Base-by-base conservation (phyloP, 2,888 invertebrate species). In the Zhuqinia jingwanae region DNA sequence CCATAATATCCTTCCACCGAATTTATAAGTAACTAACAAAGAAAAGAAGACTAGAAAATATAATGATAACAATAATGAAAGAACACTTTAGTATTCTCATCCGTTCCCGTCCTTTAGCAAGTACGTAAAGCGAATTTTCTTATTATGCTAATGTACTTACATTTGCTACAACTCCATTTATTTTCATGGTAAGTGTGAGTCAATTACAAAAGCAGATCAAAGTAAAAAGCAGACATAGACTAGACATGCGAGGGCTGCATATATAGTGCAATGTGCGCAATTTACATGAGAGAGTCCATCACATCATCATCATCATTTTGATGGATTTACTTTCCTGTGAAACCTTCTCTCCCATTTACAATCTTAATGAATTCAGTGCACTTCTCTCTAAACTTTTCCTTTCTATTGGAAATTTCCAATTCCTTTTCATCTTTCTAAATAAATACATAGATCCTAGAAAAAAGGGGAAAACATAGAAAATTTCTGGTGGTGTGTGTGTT, bases 151-250 rank as follows among this genome's bases (percentile, higher is more conserved):
- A 58, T 58, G 58, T 11, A 58, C 25, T 58, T 65, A 36, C 63
- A 17, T 63, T 63, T 63, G n/a, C 30, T 65, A 17, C n/a, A n/a
- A n/a, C 36, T 65, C 63, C 27, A n/a, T n/a, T n/a, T n/a, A n/a
- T n/a, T n/a, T n/a, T n/a, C n/a, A n/a, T n/a, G n/a, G n/a, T n/a
- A n/a, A n/a, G n/a, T n/a, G 17, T 36, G 63, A 65, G 63, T 65
- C 63, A 65, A 65, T 65, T 65, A 65, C 27, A 65, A 6, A 65
- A n/a, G 36, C 63, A 36, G 63, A 65, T 65, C 63, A 65, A 65
- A 65, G 63, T 65, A 17, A 65, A n/a, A 65, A 30, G 36, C 10
- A 30, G 17, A 65, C 30, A 65, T 36, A 30, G 15, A 65, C n/a
- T n/a, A n/a, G n/a, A n/a, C n/a, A n/a, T n/a, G n/a, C n/a, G n/a